phyloP scores from a whole-genome alignment of 2,888 invertebrate genomes.

The Hirtodrosophila cameraria region DNA sequence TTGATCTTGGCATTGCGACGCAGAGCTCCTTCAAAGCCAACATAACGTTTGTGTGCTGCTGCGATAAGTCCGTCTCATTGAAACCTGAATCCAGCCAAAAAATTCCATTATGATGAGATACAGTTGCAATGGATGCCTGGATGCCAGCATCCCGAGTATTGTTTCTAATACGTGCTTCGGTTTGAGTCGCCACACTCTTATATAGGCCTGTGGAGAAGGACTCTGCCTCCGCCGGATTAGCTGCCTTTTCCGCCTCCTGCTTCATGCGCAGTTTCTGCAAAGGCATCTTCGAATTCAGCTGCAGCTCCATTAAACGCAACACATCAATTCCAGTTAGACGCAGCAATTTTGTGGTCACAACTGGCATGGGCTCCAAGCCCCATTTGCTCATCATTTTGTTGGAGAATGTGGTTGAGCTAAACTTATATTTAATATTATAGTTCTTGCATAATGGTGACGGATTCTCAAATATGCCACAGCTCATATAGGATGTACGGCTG shows the following conservation, averaged over 20 bases:
- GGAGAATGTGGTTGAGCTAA: conserved; percentile 49
- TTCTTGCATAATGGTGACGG: conserved; percentile 64
- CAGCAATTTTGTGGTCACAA: conserved; percentile 36
- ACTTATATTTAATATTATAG: conserved; percentile 55
- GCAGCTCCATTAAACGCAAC: conserved; percentile 34
- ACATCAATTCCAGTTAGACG: conserved; percentile 53
- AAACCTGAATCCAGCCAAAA: conserved; percentile 47
- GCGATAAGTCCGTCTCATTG: conserved; percentile 24
- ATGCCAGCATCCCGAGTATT: conserved; percentile 15
- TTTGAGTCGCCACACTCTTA: conserved; percentile 42
- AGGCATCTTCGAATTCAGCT: conserved; percentile 30
- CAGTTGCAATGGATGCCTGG: conserved; percentile 11
- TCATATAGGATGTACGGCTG: conserved; percentile 2
- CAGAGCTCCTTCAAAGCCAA: conserved; percentile 42
- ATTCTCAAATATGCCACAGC: conserved; percentile 40
- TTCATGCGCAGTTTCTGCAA: conserved; percentile 35
- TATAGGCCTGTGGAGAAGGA: conserved; percentile 20
- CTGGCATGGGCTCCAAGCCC: conserved; percentile 51
- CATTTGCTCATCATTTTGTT: conserved; percentile 45
- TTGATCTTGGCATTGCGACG: conserved; percentile 8
- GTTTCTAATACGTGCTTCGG: conserved; percentile 6
- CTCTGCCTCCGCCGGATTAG: conserved; percentile 5
- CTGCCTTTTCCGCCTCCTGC: not conserved
- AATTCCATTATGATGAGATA: not conserved
- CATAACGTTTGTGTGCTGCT: conserved; percentile 47